Percentiles rank a stretch among this genome's conserved stretches.
Evolutionary conservation across 2,797 vertebrate genomes (phyloP).

Genomic region (Protonibea diacanthus): DNA sequence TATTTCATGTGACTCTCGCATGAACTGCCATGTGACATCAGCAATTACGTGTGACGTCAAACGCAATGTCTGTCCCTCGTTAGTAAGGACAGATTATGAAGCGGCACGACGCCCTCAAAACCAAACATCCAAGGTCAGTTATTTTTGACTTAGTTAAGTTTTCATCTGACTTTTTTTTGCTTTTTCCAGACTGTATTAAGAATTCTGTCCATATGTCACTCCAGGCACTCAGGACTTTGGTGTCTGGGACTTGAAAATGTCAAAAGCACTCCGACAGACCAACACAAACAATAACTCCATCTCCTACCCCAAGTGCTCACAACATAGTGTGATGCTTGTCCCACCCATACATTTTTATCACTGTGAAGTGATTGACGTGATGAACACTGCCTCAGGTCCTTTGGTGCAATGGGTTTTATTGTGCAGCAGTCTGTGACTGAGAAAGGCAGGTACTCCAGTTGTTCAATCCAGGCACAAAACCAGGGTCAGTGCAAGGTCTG

Average conservation of each 20-base stretch:
- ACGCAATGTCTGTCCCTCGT: not conserved
- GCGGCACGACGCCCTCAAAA: not conserved
- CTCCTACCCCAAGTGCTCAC: conserved; percentile 19
- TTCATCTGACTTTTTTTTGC: not conserved
- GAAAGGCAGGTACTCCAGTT: conserved; percentile 23
- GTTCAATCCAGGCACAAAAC: conserved; percentile 27
- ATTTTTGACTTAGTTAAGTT: not conserved
- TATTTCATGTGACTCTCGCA: conserved; percentile 15
- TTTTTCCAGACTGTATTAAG: not conserved
- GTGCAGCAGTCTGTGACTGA: conserved; percentile 26
- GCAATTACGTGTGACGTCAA: not conserved
- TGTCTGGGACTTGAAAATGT: conserved; percentile 39
- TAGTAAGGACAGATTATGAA: not conserved
- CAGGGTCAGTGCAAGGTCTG: conserved; percentile 30
- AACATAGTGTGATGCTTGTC: conserved; percentile 24
- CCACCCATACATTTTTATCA: conserved; percentile 37
- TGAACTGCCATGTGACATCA: conserved; percentile 9
- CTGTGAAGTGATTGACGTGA: conserved; percentile 58
- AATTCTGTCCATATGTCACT: conserved; percentile 27
- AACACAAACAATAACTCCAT: conserved; percentile 43
- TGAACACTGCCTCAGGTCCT: conserved; percentile 48
- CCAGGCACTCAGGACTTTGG: conserved; percentile 7
- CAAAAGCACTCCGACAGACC: conserved; percentile 26
- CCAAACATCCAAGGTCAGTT: not conserved
- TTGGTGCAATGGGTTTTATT: conserved; percentile 45